Evolutionary conservation across 2,113 vertebrate genomes (phyloP), one percentile per base, ranked within the genome.

Genomic region (Cisticola juncidis): DNA sequence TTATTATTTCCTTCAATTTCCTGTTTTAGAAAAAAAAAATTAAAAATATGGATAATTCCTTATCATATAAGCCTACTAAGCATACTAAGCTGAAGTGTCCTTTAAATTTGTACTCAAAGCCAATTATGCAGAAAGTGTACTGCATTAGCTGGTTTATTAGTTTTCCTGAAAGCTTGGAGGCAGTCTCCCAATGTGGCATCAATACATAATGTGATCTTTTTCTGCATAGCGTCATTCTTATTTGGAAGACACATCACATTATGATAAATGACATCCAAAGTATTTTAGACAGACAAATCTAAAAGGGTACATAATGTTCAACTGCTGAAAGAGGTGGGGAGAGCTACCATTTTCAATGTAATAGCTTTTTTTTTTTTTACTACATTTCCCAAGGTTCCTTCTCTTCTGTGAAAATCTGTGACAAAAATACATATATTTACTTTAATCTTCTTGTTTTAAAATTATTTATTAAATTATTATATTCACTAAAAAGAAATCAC

Each of bases 1-100:
- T 62, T 16, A 81, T 72, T 96, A 76, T 80, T 96, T 82, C 19
- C 23, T 90, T 95, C 19, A 79, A 51, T 89, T 95, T 96, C n/a
- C 57, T 61, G 50, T 94, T 88, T 81, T 69, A 90, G 24, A 45
- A 40, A 95, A 92, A 61, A 68, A 61, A n/a, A 24, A 38, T 15
- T 20, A 3, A 44, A 60, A 42, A 61, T 33, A 47, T 23, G 3
- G 57, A 81, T 87, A 80, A 91, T 97, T 96, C 5, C 79, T 92
- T 91, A 38, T 9, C 38, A 38, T 38, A 38, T 38, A 38, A 78
- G 57, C 29, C 95, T 81, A 74, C 54, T 91, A 96, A 78, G 57
- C 29, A 95, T 81, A 74, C 54, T 91, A 96, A 92, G 47, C 4
- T 81, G 47, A 95, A 95, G 31, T 77, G 33, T 86, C 61, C 82